These are phyloP conservation scores for Scaptodrosophila latifasciaeformis DNA, from an alignment of 2,888 invertebrate genomes.

Conservation along the genomic window DNA sequence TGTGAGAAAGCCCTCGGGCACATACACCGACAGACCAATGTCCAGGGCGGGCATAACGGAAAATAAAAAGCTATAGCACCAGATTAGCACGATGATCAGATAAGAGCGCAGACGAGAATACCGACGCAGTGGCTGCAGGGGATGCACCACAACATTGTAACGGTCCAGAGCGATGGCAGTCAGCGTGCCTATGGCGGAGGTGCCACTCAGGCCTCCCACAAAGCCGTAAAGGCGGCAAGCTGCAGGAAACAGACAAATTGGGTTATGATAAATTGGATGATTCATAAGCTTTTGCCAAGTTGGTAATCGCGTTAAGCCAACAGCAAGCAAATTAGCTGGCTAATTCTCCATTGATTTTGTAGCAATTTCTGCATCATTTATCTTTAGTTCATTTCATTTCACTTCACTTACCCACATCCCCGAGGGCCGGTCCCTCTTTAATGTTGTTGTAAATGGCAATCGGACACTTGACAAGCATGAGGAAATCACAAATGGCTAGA, in stretches of 20 bases:
- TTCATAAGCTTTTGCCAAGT: background rate
- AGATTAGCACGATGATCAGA: conserved; percentile 78
- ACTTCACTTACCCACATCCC: conserved; percentile 81
- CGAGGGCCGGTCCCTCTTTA: conserved; percentile 83
- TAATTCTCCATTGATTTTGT: too few species aligned
- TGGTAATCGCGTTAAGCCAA: too few species aligned
- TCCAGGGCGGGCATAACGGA: conserved; percentile 82
- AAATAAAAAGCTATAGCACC: conserved; percentile 84
- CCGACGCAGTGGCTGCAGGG: conserved; percentile 81
- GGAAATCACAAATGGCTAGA: conserved; percentile 84
- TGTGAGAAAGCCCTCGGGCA: conserved; percentile 88
- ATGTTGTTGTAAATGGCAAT: conserved; percentile 85
- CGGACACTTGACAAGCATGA: conserved; percentile 84
- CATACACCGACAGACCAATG: conserved; percentile 84
- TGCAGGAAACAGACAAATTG: conserved; percentile 60
- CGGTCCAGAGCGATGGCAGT: conserved; percentile 88
- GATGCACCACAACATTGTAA: conserved; percentile 87
- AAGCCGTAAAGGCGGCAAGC: conserved; percentile 88
- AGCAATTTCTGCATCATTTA: too few species aligned
- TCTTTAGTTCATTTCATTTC: too few species aligned
- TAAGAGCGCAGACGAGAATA: conserved; percentile 80
- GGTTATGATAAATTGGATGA: background rate
- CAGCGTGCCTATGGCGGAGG: conserved; percentile 86
- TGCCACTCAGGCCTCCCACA: conserved; percentile 86
- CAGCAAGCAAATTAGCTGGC: too few species aligned